These are phyloP conservation scores for Apamea monoglypha DNA, from an alignment of 2,888 invertebrate genomes.

Conservation along the genomic window DNA sequence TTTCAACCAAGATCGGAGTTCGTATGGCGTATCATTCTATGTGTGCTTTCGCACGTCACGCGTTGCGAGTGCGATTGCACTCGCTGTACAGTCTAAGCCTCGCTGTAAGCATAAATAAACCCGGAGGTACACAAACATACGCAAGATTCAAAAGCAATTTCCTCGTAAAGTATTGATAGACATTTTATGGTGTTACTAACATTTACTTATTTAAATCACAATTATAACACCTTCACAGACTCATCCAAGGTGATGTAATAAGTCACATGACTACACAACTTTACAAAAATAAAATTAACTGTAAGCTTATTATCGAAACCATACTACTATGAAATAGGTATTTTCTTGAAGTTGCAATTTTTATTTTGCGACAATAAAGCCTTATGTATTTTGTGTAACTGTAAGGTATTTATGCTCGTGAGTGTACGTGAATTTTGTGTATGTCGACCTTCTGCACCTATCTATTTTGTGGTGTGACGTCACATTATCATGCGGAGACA, in stretches of 20 bases:
- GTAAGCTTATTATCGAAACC: neutral
- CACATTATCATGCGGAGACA: constrained; percentile 60
- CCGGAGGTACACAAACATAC: neutral
- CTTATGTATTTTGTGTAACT: neutral
- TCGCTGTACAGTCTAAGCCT: neutral
- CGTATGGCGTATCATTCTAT: too few species aligned
- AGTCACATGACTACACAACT: neutral
- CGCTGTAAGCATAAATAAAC: too few species aligned
- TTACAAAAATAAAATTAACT: neutral
- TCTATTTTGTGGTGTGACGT: constrained; percentile 11
- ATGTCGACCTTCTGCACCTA: neutral
- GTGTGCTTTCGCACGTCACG: too few species aligned
- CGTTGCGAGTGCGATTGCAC: neutral
- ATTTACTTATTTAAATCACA: neutral
- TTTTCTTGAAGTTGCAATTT: neutral
- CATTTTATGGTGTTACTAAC: neutral
- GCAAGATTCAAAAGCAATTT: neutral
- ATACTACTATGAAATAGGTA: neutral
- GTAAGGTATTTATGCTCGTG: neutral
- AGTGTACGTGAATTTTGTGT: neutral
- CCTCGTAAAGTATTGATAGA: neutral
- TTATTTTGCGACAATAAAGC: neutral
- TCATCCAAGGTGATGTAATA: neutral
- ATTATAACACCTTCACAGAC: neutral
- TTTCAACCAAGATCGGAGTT: too few species aligned